Evolutionary conservation across 2,888 invertebrate species (phyloP).

Genomic region (Resseliella maxima): DNA sequence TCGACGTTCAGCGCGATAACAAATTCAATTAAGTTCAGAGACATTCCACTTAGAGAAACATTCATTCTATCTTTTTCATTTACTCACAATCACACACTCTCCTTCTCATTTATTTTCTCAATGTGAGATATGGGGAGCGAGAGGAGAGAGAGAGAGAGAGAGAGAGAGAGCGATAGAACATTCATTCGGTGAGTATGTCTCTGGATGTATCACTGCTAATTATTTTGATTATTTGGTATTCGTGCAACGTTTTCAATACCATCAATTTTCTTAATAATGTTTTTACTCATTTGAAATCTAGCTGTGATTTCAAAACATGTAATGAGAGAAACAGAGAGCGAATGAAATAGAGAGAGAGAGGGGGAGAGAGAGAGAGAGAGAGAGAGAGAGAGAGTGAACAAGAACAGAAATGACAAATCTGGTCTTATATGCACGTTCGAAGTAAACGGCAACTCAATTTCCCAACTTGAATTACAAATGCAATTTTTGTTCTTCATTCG

Average conservation of each 20-base stretch:
- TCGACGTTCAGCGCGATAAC: conserved; percentile 5
- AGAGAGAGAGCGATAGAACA: too few species aligned
- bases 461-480: conserved; percentile 27
- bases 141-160: too few species aligned
- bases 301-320: neutral
- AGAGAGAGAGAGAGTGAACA: neutral
- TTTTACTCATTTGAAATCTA: conserved; percentile 47
- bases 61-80: too few species aligned
- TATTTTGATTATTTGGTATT: conserved; percentile 45
- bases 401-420: neutral
- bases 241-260: conserved; percentile 30
- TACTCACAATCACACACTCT: neutral
- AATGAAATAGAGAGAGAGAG: neutral
- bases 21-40: conserved; percentile 36
- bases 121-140: neutral
- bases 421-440: neutral
- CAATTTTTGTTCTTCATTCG: conserved; percentile 44
- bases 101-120: neutral
- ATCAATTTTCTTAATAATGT: conserved; percentile 48
- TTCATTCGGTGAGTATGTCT: neutral
- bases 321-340: neutral
- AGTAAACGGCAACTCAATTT: conserved; percentile 31
- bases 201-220: neutral
- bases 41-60: too few species aligned
- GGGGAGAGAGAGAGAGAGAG: neutral